Percentiles rank a stretch among this genome's conserved stretches.
Evolutionary conservation across 2,113 vertebrate genomes (phyloP).

Genomic region (Lathamus discolor): DNA sequence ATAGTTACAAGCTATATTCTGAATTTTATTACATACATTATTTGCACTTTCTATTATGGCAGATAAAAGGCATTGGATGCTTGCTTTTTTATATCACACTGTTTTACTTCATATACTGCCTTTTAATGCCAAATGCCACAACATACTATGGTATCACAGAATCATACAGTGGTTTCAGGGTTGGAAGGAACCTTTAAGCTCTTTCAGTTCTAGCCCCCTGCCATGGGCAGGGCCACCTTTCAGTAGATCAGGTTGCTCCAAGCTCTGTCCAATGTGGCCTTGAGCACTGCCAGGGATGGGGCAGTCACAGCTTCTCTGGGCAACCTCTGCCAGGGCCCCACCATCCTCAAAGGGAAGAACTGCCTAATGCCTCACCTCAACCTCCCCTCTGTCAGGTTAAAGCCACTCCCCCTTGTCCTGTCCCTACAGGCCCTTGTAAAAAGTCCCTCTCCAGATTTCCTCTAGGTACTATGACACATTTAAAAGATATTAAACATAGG

Average conservation of each 20-base stretch:
- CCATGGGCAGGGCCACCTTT: not conserved
- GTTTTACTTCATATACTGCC: not conserved
- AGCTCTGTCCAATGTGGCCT: not conserved
- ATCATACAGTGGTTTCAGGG: not conserved
- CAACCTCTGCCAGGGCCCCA: not conserved
- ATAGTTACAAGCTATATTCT: not conserved
- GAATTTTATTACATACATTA: not conserved
- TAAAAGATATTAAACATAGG: not conserved
- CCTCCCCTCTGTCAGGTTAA: not conserved
- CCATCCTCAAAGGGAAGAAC: not conserved
- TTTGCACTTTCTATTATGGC: not conserved
- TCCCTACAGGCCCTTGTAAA: not conserved
- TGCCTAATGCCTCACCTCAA: not conserved
- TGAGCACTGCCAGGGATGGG: not conserved
- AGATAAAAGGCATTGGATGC: not conserved
- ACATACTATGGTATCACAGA: not conserved
- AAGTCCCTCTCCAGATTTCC: not conserved
- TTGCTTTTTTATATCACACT: rapidly evolving
- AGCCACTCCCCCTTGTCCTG: not conserved
- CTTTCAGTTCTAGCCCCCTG: not conserved
- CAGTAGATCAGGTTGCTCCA: not conserved
- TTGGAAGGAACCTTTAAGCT: not conserved
- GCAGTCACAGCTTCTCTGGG: not conserved
- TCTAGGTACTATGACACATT: no score
- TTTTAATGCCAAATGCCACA: not conserved